Evolutionary conservation across 2,888 invertebrate genomes (phyloP).

Genomic region (Caenorhabditis sulstoni): DNA sequence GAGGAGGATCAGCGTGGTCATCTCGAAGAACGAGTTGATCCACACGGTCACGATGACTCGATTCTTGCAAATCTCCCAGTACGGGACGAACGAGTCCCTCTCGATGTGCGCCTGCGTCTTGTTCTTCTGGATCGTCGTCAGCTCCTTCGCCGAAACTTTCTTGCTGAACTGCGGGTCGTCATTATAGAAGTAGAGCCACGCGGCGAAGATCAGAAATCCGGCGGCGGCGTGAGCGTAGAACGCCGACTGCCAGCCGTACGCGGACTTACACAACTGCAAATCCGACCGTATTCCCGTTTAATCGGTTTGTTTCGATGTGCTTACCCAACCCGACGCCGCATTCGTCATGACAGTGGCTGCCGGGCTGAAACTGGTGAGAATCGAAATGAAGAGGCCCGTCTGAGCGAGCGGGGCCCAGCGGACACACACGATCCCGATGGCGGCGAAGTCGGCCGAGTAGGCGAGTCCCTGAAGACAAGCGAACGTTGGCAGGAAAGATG

Average conservation of each 20-base stretch:
- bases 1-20: conserved; percentile 75
- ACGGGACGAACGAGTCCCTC: conserved; percentile 75
- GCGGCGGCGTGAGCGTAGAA: conserved; percentile 71
- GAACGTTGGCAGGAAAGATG: too few relatives aligned
- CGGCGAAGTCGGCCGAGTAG: conserved; percentile 71
- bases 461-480: conserved; percentile 56
- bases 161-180: conserved; percentile 65
- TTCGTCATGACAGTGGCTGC: conserved; percentile 73
- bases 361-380: conserved; percentile 76
- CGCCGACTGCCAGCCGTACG: conserved; percentile 75
- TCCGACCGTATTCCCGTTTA: conserved; percentile 12
- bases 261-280: conserved; percentile 67
- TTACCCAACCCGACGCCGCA: conserved; percentile 73
- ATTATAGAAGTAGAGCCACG: conserved; percentile 67
- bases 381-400: conserved; percentile 74
- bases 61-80: conserved; percentile 74
- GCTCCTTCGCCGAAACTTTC: conserved; percentile 65
- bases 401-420: conserved; percentile 76
- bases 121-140: conserved; percentile 69
- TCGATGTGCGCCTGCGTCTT: conserved; percentile 75
- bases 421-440: conserved; percentile 70
- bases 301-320: conserved; percentile 1
- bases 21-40: conserved; percentile 76
- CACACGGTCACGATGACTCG: conserved; percentile 72
- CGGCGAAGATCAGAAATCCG: conserved; percentile 59